phyloP scores from a whole-genome alignment of 2,113 vertebrate species.

The Clarias batrachus region DNA sequence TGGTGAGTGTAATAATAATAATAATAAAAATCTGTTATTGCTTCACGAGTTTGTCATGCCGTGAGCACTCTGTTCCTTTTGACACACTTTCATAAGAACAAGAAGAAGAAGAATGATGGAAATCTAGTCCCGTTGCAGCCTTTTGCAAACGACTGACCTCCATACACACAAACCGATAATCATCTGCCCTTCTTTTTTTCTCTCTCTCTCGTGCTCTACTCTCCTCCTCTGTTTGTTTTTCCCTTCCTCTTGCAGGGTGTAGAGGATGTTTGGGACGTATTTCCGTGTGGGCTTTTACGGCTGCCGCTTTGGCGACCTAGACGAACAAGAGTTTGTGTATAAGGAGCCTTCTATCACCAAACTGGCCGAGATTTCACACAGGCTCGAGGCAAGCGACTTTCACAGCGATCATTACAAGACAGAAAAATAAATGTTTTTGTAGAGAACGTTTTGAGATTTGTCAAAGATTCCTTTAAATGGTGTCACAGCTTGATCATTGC shows the following conservation, averaged over 20 bases:
- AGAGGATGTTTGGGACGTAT: slow-evolving; percentile 99
- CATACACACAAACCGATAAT: not conserved
- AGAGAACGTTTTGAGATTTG: not conserved
- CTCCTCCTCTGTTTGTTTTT: not conserved
- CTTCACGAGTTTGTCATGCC: not conserved
- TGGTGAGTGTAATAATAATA: slow-evolving; percentile 66
- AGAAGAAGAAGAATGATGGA: not conserved
- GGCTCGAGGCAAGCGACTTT: slow-evolving; percentile 87
- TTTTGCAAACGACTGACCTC: not conserved
- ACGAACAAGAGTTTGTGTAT: slow-evolving; percentile 98
- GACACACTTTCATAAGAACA: slow-evolving; percentile 36
- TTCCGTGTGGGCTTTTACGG: slow-evolving; percentile 97
- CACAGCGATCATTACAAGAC: not conserved
- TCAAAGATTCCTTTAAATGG: not conserved
- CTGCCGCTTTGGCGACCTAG: slow-evolving; percentile 93
- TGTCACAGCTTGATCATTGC: not conserved
- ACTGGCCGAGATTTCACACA: slow-evolving; percentile 94
- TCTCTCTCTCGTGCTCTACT: not conserved
- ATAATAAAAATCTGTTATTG: not conserved
- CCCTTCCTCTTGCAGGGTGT: slow-evolving; percentile 72
- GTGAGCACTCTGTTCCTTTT: slow-evolving; percentile 43
- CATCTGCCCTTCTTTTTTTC: not conserved
- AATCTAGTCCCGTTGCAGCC: not conserved
- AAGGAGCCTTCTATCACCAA: slow-evolving; percentile 98
- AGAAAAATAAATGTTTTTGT: not conserved